These are phyloP conservation scores for Theocolax elegans DNA, from an alignment of 1,140 invertebrate genomes.

Conservation along the genomic window DNA sequence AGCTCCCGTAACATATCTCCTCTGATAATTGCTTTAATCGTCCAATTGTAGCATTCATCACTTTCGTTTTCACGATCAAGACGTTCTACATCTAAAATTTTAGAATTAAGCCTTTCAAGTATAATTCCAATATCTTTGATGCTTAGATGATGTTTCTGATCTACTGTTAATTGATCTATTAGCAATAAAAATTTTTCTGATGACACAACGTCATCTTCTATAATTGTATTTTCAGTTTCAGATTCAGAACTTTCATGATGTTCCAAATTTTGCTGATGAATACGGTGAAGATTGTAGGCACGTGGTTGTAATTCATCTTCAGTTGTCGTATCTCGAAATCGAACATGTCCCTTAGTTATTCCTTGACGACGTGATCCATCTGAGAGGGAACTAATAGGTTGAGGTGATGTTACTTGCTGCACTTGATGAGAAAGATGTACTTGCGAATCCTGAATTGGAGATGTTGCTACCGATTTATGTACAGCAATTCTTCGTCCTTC, in stretches of 20 bases:
- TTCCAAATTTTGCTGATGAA: slow-evolving; percentile 46
- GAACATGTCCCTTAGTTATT: slow-evolving; percentile 66
- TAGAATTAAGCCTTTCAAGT: slow-evolving; percentile 88
- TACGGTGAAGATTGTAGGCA: neutral
- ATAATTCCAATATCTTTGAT: slow-evolving; percentile 96
- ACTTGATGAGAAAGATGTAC: slow-evolving; percentile 53
- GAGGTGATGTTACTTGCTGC: slow-evolving; percentile 69
- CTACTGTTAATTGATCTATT: slow-evolving; percentile 90
- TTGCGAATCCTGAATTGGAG: slow-evolving; percentile 86
- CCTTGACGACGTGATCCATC: slow-evolving; percentile 63
- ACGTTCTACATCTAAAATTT: slow-evolving; percentile 92
- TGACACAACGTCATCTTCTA: slow-evolving; percentile 88
- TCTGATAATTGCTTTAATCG: slow-evolving; percentile 90
- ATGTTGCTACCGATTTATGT: slow-evolving; percentile 90
- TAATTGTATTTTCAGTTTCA: slow-evolving; percentile 90
- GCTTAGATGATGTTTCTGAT: slow-evolving; percentile 89
- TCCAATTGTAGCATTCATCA: slow-evolving; percentile 94
- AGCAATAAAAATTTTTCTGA: slow-evolving; percentile 91
- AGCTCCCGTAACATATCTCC: slow-evolving; percentile 89
- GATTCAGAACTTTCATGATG: slow-evolving; percentile 87
- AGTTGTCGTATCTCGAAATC: slow-evolving; percentile 64
- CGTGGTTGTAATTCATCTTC: slow-evolving; percentile 64
- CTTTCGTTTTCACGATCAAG: slow-evolving; percentile 90
- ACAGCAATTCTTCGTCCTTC: slow-evolving; percentile 90
- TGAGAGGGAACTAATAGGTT: slow-evolving; percentile 65